Percentiles rank a stretch among this genome's conserved stretches.
phyloP scores from a whole-genome alignment of 2,797 vertebrate species.

The Oreortyx pictus region DNA sequence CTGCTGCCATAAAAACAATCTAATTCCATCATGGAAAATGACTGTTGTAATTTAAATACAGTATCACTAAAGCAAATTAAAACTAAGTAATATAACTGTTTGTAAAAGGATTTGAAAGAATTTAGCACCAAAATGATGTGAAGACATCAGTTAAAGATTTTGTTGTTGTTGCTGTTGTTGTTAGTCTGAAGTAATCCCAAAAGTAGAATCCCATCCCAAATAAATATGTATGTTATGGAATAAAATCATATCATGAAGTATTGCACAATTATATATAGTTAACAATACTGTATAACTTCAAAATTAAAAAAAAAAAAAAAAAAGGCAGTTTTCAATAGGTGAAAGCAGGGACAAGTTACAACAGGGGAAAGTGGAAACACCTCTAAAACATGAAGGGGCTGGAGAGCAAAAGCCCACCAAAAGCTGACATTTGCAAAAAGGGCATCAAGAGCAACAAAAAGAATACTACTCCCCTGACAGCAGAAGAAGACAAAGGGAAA shows the following conservation, averaged over 20 bases:
- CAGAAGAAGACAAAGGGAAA: neutral
- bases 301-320: neutral
- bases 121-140: neutral
- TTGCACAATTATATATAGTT: neutral
- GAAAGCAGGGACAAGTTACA: neutral
- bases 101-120: neutral
- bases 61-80: neutral
- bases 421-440: neutral
- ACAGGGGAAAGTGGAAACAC: neutral
- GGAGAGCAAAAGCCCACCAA: neutral
- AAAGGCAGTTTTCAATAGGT: neutral
- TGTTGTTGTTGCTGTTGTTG: neutral
- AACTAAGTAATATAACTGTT: neutral
- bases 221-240: neutral
- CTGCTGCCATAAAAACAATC: neutral
- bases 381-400: neutral
- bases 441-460: neutral
- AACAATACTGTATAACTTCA: neutral
- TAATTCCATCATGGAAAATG: neutral
- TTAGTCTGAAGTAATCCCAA: neutral
- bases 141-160: neutral
- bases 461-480: accelerated
- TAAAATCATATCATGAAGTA: neutral
- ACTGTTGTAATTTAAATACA: neutral
- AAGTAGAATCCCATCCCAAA: neutral